Evolutionary conservation across 1,140 invertebrate genomes (phyloP).

Genomic region (Drosophila quadrilineata): DNA sequence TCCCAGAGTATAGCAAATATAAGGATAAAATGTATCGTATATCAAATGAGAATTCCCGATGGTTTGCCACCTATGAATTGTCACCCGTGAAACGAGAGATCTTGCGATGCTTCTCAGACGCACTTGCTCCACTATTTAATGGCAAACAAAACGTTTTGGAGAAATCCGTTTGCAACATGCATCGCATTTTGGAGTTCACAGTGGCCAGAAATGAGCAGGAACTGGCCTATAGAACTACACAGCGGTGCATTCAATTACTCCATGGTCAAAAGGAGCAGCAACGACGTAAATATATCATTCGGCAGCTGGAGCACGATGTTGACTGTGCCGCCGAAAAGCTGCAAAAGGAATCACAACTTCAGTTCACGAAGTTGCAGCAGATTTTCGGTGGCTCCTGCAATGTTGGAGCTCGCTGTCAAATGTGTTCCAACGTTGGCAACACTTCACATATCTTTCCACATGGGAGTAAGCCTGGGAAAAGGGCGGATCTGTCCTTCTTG

Average conservation of each 20-base stretch:
- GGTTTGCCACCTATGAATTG: constrained; percentile 27
- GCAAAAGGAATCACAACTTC: background rate
- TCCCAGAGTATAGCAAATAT: constrained; percentile 2
- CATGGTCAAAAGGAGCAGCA: background rate
- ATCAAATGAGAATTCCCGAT: constrained; percentile 20
- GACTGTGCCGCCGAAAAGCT: constrained; percentile 15
- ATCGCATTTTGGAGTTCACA: constrained; percentile 11
- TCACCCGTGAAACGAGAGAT: constrained; percentile 21
- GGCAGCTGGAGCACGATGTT: constrained; percentile 42
- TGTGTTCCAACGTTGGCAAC: constrained; percentile 4
- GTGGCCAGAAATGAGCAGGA: background rate
- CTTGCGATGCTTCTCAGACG: constrained; percentile 13
- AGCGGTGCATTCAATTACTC: background rate
- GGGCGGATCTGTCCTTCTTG: background rate
- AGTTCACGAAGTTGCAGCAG: background rate
- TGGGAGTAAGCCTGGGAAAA: background rate
- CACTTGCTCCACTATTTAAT: constrained; percentile 12
- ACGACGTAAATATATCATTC: background rate
- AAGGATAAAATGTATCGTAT: constrained; percentile 4
- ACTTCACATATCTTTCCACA: too few relatives aligned
- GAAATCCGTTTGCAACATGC: background rate
- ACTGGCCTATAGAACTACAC: background rate
- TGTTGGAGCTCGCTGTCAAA: background rate
- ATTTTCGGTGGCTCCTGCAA: background rate
- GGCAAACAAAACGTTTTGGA: background rate